Evolutionary conservation across 2,888 invertebrate genomes (phyloP), one percentile per base, ranked within the genome.

Genomic region (Leucania comma): DNA sequence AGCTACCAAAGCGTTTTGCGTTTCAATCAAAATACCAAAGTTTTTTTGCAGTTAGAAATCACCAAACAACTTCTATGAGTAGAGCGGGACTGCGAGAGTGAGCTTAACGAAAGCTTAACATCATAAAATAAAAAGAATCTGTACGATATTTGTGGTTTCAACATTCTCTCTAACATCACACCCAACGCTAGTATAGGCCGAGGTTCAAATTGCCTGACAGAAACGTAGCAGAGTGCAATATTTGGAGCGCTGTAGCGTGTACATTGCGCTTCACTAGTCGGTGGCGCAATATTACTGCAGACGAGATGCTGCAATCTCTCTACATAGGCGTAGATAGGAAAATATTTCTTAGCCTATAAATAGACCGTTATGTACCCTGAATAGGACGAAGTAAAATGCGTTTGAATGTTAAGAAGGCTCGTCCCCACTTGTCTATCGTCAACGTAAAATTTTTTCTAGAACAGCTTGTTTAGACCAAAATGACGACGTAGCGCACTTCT

Each of bases 241-340:
- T 71, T 59, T 26, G 58, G 17, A 12, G 22, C 63, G 42, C 24
- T 22, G 57, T 46, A 29, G 22, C 63, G 63, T 75, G 38, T 63
- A 5, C 26, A 6, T 50, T 50, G 26, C 58, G 72, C 71, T 75
- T 51, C 74, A 70, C 29, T 64, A 50, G 53, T n/a, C 22, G 3
- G 54, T 22, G 35, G 17, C 8, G 22, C 53, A 59, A 77, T 77
- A 71, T 71, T 42, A n/a, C 58, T 70, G 42, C 48, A 22, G n/a
- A 29, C 17, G 48, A 32, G 42, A 58, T 32, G 9, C 14, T 64
- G 48, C 22, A 17, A 53, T 26, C 35, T 48, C 10, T 17, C n/a
- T 56, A 46, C 32, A 26, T 17, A 35, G 14, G 12, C 46, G 26
- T 24, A 4, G 12, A 48, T 64, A 4, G 26, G 14, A 14, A 42